A percentile compares a stretch with the other conserved stretches of the same genome.
These are phyloP conservation scores for Aythya fuligula DNA, from an alignment of 2,797 vertebrate species.

Conservation along the genomic window DNA sequence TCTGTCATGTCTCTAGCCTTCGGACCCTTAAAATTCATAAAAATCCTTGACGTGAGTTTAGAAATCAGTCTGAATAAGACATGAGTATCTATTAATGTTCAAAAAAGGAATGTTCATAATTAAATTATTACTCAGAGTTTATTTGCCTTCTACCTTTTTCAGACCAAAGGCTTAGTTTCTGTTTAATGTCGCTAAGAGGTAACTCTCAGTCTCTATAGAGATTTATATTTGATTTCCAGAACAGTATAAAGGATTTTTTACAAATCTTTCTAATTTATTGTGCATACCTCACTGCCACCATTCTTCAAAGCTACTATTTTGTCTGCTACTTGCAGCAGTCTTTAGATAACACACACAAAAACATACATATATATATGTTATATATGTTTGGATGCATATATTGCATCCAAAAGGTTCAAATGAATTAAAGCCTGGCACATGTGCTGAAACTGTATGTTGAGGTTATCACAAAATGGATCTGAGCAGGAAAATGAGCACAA, in stretches of 20 bases:
- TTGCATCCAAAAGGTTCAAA: neutral
- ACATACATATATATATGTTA: neutral
- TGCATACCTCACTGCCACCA: neutral
- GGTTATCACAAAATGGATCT: neutral
- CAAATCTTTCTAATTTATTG: neutral
- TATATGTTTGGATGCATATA: too few relatives aligned
- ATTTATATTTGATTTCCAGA: neutral
- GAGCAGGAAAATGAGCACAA: neutral
- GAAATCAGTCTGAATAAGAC: neutral
- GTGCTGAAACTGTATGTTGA: neutral
- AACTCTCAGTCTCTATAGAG: neutral
- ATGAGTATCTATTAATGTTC: neutral
- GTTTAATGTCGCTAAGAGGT: neutral
- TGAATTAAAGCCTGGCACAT: neutral
- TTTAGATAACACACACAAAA: neutral
- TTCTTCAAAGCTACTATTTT: neutral
- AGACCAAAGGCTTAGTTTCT: neutral
- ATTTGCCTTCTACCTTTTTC: neutral
- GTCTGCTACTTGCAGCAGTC: neutral
- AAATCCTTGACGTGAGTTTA: neutral
- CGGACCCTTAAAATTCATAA: neutral
- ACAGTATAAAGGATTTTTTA: conserved; percentile 1
- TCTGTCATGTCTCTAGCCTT: neutral
- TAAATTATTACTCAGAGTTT: neutral
- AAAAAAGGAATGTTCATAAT: neutral